These are phyloP conservation scores for Macroglossus sobrinus DNA, from an alignment of 2,113 vertebrate species.

Conservation along the genomic window DNA sequence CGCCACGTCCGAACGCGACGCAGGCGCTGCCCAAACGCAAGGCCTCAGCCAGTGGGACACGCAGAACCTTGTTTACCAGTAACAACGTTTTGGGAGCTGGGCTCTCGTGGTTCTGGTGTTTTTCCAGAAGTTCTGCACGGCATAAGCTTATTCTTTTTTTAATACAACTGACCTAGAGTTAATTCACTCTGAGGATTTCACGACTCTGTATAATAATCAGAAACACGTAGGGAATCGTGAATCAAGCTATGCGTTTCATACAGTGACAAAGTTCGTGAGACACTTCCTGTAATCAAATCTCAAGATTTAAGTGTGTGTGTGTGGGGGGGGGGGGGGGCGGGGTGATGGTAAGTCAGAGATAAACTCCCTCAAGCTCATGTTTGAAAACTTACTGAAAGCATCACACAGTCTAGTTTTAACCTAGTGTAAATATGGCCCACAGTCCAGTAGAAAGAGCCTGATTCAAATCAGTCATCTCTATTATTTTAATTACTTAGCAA, in stretches of 20 bases:
- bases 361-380: not conserved
- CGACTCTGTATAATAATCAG: not conserved
- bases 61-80: not conserved
- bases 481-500: not conserved
- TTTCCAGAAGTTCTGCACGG: not conserved
- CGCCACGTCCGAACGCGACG: not conserved
- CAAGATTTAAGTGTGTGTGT: not conserved
- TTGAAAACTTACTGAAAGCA: not conserved
- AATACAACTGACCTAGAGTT: not conserved
- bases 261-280: not conserved
- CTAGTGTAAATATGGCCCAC: not conserved
- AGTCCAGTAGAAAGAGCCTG: not conserved
- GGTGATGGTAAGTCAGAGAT: not conserved
- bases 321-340: not conserved
- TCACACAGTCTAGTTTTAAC: not conserved
- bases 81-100: not conserved
- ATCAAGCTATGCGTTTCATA: not conserved
- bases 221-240: not conserved
- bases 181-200: not conserved
- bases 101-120: not conserved
- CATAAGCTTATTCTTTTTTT: not conserved
- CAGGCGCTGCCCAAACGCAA: not conserved
- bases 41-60: not conserved
- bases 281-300: not conserved
- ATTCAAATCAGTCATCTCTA: not conserved